phyloP scores from a whole-genome alignment of 2,113 vertebrate species.

The Anguilla japonica region DNA sequence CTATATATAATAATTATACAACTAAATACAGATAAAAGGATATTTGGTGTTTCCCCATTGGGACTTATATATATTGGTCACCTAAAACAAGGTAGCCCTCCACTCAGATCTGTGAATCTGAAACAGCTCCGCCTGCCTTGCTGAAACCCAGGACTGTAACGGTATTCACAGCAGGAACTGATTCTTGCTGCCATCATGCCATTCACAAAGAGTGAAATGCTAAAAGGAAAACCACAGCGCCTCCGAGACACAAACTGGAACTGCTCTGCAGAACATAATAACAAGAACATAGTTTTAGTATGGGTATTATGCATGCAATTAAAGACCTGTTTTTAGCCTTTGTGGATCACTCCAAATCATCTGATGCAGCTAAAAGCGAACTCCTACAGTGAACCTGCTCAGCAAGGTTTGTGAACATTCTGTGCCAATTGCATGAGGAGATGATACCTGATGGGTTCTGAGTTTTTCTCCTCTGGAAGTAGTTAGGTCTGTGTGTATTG shows the following conservation, averaged over 20 bases:
- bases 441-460: no score
- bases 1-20: not conserved
- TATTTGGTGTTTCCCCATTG: not conserved
- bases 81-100: conserved; percentile 75
- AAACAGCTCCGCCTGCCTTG: conserved; percentile 73
- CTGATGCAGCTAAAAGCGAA: no score
- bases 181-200: conserved; percentile 67
- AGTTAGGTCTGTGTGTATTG: no score
- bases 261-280: conserved; percentile 55
- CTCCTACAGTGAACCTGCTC: no score
- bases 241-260: conserved; percentile 74
- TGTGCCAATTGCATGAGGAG: no score
- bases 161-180: conserved; percentile 78
- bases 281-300: not conserved
- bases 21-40: not conserved
- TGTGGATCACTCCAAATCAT: no score
- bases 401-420: no score
- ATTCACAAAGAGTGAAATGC: conserved; percentile 67
- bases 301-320: not conserved
- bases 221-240: conserved; percentile 73
- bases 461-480: no score
- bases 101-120: conserved; percentile 62
- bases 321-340: no score
- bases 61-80: conserved; percentile 35
- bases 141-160: conserved; percentile 72